Percentiles rank a stretch among this genome's conserved stretches.
Evolutionary conservation across 2,797 vertebrate species (phyloP).

Genomic region (Coregonus ussuriensis): DNA sequence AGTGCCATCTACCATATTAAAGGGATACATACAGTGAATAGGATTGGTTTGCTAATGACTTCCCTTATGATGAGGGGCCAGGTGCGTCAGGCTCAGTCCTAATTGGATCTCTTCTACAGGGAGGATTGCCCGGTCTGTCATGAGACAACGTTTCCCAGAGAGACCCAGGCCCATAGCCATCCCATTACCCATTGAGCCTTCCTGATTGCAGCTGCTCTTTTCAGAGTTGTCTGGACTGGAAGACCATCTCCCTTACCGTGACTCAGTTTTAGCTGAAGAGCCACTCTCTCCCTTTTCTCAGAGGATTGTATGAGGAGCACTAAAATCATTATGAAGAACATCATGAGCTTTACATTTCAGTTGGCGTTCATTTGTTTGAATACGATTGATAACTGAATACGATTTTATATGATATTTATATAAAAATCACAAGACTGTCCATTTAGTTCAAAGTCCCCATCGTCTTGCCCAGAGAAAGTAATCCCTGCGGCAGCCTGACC

Average conservation of each 20-base stretch:
- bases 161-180: slow-evolving; percentile 15
- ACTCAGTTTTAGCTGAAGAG: neutral
- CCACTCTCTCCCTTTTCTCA: neutral
- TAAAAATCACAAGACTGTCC: neutral
- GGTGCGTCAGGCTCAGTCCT: slow-evolving; percentile 17
- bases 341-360: neutral
- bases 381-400: neutral
- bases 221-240: slow-evolving; percentile 3
- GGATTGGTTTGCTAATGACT: slow-evolving; percentile 19
- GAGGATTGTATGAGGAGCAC: neutral
- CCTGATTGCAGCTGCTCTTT: slow-evolving; percentile 23
- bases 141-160: slow-evolving; percentile 22
- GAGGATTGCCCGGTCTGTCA: slow-evolving; percentile 19
- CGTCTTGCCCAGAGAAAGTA: neutral
- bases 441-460: neutral
- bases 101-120: slow-evolving; percentile 34
- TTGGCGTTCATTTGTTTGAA: neutral
- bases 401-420: neutral
- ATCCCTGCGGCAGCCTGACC: neutral
- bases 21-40: slow-evolving; percentile 5
- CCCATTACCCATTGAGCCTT: slow-evolving; percentile 29
- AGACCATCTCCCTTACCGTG: slow-evolving; percentile 16
- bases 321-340: neutral
- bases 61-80: slow-evolving; percentile 18
- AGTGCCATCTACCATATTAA: slow-evolving; percentile 13